Evolutionary conservation across 2,797 vertebrate genomes (phyloP), one percentile per base, ranked within the genome.

Genomic region (Syngnathus rostellatus): DNA sequence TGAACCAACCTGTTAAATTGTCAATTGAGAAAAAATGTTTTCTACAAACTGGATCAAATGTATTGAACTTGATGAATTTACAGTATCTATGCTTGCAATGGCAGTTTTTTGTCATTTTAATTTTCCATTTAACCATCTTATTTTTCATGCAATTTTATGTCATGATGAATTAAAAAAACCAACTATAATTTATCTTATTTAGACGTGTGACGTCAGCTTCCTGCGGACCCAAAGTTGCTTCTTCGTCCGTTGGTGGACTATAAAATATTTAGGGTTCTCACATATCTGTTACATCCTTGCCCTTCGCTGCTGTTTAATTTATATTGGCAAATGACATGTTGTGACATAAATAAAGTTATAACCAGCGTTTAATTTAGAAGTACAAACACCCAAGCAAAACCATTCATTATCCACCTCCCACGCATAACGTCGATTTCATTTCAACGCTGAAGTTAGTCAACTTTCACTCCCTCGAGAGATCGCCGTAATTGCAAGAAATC

Each of bases 361-460:
- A 12, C 1, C 39, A 41, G 9, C 59, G 9, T 43, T 8, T 40
- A 21, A 40, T 43, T 8, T 40, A 41, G n/a, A n/a, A n/a, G 19
- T 9, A 54, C 6, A 17, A 57, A 57, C 54, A 53, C n/a, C 8
- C n/a, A 11, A 23, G 25, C 1, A 62, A 62, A 62, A 25, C 40
- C 41, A 45, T 62, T 62, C 41, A 62, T 45, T 23, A 43, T 25
- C 45, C 11, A 25, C 60, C 41, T 12, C 60, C 60, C 40, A 62
- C 64, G 63, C 37, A 17, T 25, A 50, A 21, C 31, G 31, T 51
- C 46, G 51, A 8, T 21, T 19, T 63, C 51, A 2, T 58, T 17
- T 41, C 39, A 43, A 14, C 43, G 10, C n/a, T 57, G 21, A 57
- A 72, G 69, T 76, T 70, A 9, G 65, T 51, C 17, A 48, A 63